Conservation (phyloP, 2,888 invertebrate species). For the Drosophila kuntzei region DNA sequence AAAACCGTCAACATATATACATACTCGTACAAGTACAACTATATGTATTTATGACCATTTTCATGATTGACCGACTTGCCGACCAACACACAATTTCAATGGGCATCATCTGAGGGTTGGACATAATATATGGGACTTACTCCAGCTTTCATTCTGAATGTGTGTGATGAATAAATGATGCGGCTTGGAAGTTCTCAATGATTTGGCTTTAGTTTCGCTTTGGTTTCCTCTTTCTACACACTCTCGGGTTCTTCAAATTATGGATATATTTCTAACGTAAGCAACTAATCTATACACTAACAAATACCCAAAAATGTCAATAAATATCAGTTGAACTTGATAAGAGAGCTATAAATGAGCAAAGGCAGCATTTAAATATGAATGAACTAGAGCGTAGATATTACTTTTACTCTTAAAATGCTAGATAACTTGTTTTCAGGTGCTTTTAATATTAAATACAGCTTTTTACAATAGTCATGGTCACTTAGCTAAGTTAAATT, state of each 20-base stretch:
- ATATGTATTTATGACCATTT: slow-evolving; percentile 71
- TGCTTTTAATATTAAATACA: background rate
- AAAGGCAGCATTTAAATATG: background rate
- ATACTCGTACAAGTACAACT: slow-evolving; percentile 24
- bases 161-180: slow-evolving; percentile 81
- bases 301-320: background rate
- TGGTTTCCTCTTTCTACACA: slow-evolving; percentile 28
- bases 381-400: background rate
- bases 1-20: slow-evolving; percentile 33
- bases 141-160: slow-evolving; percentile 59
- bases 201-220: slow-evolving; percentile 67
- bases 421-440: background rate
- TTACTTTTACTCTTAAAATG: background rate
- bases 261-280: slow-evolving; percentile 30
- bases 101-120: slow-evolving; percentile 13
- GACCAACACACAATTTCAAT: slow-evolving; percentile 44
- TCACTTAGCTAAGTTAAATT: background rate
- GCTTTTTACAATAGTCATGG: background rate
- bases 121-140: slow-evolving; percentile 58
- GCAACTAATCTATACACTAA: slow-evolving; percentile 32
- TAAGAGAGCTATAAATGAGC: background rate
- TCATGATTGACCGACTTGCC: slow-evolving; percentile 72
- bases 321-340: slow-evolving; percentile 5
- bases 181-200: slow-evolving; percentile 68
- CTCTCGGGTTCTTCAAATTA: slow-evolving; percentile 28